Evolutionary conservation across 2,797 vertebrate genomes (phyloP), one percentile per base, ranked within the genome.

Genomic region (Rhabdophis nuchalis): DNA sequence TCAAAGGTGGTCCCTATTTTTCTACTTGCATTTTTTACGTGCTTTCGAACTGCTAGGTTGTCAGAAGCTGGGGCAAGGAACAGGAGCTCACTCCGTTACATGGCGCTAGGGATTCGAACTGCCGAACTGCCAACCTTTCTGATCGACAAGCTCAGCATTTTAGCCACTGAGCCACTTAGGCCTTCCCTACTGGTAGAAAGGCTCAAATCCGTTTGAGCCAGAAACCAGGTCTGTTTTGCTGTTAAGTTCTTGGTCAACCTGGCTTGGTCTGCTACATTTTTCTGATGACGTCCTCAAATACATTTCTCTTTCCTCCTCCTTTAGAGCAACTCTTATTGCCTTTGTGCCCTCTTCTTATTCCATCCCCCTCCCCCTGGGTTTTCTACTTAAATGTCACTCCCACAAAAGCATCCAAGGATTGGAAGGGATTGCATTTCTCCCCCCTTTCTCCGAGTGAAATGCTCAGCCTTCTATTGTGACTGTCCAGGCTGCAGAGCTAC

Each of bases 381-480:
- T 95, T 96, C 94, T 94, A 52, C 93, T 96, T 95, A 94, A 89
- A 95, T 91, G 93, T 86, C 96, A 88, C 32, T 1, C 95, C 95
- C 27, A 64, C 12, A 92, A 92, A 97, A 96, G 92, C 95, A 95
- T 97, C 90, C 96, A 96, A 52, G 95, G 93, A 96, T 95, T 95
- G 96, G 96, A 96, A 96, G 97, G 96, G 96, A 94, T 97, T 4
- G 93, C 96, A 93, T 4, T 50, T 86, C 1, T 16, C 1, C 0
- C 5, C 53, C 14, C 4, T 14, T 23, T 8, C 95, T 96, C 94
- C 96, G 95, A 91, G 6, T 95, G 96, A 97, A 96, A 96, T 97
- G 95, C 96, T 96, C 96, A 94, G 90, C 95, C 94, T 96, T 97
- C 96, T 96, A 96, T 97, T 97, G 96, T 97, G 96, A 97, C 96